phyloP scores from a whole-genome alignment of 2,888 invertebrate genomes.

The Rhogogaster chlorosoma region DNA sequence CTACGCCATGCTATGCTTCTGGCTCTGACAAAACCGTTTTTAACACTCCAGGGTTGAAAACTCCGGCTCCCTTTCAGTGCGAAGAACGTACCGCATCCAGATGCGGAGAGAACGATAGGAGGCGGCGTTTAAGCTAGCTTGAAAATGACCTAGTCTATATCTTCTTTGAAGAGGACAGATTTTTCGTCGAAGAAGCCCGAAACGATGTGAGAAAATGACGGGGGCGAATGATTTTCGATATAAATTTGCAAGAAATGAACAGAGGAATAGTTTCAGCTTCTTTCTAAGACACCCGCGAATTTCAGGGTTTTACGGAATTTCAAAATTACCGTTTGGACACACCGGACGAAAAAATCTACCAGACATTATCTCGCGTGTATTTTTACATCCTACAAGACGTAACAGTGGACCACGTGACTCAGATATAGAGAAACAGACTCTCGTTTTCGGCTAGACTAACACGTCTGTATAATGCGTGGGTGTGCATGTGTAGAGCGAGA shows the following conservation, averaged over 20 bases:
- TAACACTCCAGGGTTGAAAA: background rate
- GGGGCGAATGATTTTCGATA: background rate
- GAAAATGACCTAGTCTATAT: conserved; percentile 3
- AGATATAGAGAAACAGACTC: conserved; percentile 6
- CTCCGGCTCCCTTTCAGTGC: background rate
- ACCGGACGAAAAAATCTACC: conserved; percentile 14
- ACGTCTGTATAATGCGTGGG: background rate
- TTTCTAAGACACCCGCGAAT: background rate
- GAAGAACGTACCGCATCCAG: background rate
- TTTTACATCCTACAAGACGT: conserved; percentile 26
- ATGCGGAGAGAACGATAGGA: background rate
- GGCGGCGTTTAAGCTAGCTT: background rate
- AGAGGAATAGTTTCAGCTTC: background rate
- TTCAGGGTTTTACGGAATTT: background rate
- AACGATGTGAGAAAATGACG: background rate
- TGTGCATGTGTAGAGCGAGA: background rate
- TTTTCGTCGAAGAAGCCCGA: background rate
- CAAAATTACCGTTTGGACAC: background rate
- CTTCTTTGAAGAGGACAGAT: background rate
- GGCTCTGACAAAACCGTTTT: conserved; percentile 32
- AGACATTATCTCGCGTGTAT: conserved; percentile 44
- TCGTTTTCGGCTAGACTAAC: conserved; percentile 10
- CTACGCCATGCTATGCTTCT: background rate
- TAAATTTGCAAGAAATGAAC: background rate
- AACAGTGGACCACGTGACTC: conserved; percentile 29